Evolutionary conservation across 2,797 vertebrate genomes (phyloP).

Genomic region (Balearica regulorum): DNA sequence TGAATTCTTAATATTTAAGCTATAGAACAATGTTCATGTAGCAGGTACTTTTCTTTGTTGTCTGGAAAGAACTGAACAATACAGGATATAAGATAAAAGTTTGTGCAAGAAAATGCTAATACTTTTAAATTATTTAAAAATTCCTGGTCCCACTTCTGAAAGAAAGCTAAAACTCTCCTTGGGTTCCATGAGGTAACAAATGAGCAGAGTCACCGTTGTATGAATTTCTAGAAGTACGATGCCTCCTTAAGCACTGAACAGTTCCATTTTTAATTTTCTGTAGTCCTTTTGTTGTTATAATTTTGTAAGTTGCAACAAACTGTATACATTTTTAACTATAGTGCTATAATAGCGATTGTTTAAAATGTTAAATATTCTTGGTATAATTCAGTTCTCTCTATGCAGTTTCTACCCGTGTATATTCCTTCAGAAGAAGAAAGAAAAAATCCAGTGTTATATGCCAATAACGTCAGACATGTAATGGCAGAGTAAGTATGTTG

Average conservation of each 20-base stretch:
- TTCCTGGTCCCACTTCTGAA: background rate
- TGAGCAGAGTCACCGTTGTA: background rate
- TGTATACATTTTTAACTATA: background rate
- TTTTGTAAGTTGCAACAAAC: background rate
- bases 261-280: background rate
- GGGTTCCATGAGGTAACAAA: background rate
- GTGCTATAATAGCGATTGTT: background rate
- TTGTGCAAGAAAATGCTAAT: background rate
- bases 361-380: background rate
- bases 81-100: background rate
- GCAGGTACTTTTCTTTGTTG: background rate
- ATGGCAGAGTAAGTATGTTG: slow-evolving; percentile 90
- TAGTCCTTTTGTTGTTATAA: background rate
- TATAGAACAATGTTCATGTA: background rate
- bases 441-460: slow-evolving; percentile 88
- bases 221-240: background rate
- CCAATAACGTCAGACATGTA: slow-evolving; percentile 89
- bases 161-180: background rate
- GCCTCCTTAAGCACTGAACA: background rate
- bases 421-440: slow-evolving; percentile 92
- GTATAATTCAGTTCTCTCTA: slow-evolving; percentile 41
- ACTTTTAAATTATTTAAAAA: background rate
- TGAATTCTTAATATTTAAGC: background rate
- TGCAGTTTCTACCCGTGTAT: slow-evolving; percentile 93
- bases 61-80: background rate